Evolutionary conservation across 2,888 invertebrate genomes (phyloP), one percentile per base, ranked within the genome.

Genomic region (Clitarchus hookeri): DNA sequence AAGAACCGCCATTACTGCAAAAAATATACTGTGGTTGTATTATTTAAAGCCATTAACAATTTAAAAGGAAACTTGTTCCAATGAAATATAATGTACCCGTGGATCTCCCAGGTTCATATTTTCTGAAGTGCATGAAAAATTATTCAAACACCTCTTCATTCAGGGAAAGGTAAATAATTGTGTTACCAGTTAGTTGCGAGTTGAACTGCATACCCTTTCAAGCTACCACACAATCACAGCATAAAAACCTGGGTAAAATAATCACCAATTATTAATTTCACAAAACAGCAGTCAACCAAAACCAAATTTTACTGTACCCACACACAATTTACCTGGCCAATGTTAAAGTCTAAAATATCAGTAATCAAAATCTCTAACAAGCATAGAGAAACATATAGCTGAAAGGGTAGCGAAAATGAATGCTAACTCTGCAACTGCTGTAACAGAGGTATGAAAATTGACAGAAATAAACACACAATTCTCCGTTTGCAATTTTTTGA

Each of bases 351-450:
- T 84, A 84, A 84, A 44, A 44, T 36, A 48, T 53, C 25, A n/a
- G 16, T 44, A 44, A 12, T 25, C 83, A n/a, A 83, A 9, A 84
- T 27, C 19, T 19, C 48, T 48, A 1, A 11, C 65, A 65, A 65
- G 11, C 65, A 65, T 23, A n/a, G 16, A 65, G 19, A 65, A 65
- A 65, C 65, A 65, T 65, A 1, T 65, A 65, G 65, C 86, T 87
- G 87, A 87, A 87, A 87, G 87, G 86, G 86, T 86, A 86, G 87
- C 87, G 85, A 84, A 86, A 86, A 79, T 86, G 84, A 87, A 86
- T 85, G 84, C 84, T 84, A 84, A 86, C 79, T 87, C 86, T 84
- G 82, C 87, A 85, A 86, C 86, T 87, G 82, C 87, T 87, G 86
- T 80, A 87, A 86, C 85, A 85, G 85, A 86, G 86, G 86, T 83